Base-by-base conservation (phyloP, 1,140 invertebrate species). In the Temnothorax longispinosus region DNA sequence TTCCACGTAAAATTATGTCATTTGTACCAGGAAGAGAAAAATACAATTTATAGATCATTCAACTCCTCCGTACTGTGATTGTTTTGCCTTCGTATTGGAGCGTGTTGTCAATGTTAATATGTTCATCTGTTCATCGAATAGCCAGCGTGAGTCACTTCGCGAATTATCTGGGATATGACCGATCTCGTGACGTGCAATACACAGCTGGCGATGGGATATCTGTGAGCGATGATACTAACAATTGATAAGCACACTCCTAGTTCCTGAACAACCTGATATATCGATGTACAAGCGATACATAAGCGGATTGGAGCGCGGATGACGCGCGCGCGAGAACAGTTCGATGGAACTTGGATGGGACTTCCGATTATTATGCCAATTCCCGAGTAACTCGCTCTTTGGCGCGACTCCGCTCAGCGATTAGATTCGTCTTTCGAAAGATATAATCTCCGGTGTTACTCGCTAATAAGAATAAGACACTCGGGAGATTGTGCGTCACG, bases 351-450 rank as follows among this genome's bases (percentile, higher is more conserved):
- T 87, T 87, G 67, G 69, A 67, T 78, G 54, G 52, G n/a, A 65
- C 44, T 89, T 44, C 69, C 76, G 86, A 85, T 90, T 90, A 90
- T 89, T 72, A 85, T 86, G 80, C 67, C 80, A 90, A 88, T 88
- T 89, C 69, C 50, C 47, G 41, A 47, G 21, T 38, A 69, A 84
- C 54, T 84, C 54, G 67, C 80, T 74, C 80, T 60, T 47, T 41
- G 44, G 8, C 38, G 38, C 38, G 38, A 81, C 50, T 71, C 15
- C 41, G 18, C 15, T 47, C 54, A 50, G 69, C 60, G 80, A 74
- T 84, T 74, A 84, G 80, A 75, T 60, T 84, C 41, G 15, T 74
- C 44, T 74, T 54, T 60, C 38, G 41, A 60, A 72, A 75, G 69
- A 84, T 75, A 74, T 75, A 75, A 84, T 84, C 69, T 75, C 67